Conservation (phyloP, 2,113 vertebrate genomes). For the Puntigrus tetrazona region DNA sequence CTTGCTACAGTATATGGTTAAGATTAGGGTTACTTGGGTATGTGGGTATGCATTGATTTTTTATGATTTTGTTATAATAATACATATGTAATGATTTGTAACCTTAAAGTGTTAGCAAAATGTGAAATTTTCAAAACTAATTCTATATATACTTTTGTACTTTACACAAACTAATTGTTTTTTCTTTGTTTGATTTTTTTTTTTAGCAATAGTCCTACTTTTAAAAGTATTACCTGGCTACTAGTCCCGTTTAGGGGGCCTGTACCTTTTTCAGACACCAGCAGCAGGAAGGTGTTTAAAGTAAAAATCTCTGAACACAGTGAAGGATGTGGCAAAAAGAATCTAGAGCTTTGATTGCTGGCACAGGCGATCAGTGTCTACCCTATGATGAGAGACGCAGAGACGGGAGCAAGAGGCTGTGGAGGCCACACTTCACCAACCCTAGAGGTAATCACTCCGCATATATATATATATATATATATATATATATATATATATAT, state of each 20-base stretch:
- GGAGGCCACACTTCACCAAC: slow-evolving; percentile 93
- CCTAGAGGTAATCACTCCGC: slow-evolving; percentile 88
- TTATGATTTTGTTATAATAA: too few relatives aligned
- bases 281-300: slow-evolving; percentile 92
- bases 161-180: background rate
- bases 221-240: slow-evolving; percentile 97
- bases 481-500: too few relatives aligned
- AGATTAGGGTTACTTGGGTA: too few relatives aligned
- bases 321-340: slow-evolving; percentile 94
- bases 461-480: too few relatives aligned
- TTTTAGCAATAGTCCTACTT: slow-evolving; percentile 91
- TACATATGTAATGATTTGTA: too few relatives aligned
- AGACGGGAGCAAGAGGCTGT: slow-evolving; percentile 93
- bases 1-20: too few relatives aligned
- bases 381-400: slow-evolving; percentile 96
- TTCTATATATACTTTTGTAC: too few relatives aligned
- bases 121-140: too few relatives aligned
- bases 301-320: slow-evolving; percentile 85
- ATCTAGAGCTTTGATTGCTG: slow-evolving; percentile 90
- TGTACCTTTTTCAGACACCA: slow-evolving; percentile 97
- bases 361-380: slow-evolving; percentile 96
- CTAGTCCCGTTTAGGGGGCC: slow-evolving; percentile 87
- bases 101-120: too few relatives aligned
- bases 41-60: too few relatives aligned
- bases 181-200: background rate